Percentiles rank a stretch among this genome's conserved stretches.
phyloP scores from a whole-genome alignment of 2,797 vertebrate species.

The Labeo calbasu region DNA sequence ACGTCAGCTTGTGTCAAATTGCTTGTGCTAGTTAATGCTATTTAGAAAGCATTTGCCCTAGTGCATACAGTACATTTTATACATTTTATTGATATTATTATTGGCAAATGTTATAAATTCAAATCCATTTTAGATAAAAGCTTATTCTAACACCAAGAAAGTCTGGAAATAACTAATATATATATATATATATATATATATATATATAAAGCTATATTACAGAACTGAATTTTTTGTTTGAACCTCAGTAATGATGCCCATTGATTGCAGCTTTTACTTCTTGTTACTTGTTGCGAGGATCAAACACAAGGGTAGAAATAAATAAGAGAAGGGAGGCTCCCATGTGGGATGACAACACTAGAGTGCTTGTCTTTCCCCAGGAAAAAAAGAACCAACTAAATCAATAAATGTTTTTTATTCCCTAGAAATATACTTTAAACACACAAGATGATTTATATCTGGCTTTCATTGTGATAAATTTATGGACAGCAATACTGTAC shows the following conservation, averaged over 20 bases:
- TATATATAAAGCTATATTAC: too few relatives aligned
- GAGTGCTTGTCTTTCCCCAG: conserved; percentile 3
- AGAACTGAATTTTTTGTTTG: not conserved
- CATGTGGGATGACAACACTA: not conserved
- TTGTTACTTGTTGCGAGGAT: not conserved
- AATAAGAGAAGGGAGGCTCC: not conserved
- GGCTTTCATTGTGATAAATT: not conserved
- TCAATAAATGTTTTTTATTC: conserved; percentile 4
- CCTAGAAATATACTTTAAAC: conserved; percentile 4
- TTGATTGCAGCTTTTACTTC: not conserved
- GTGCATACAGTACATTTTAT: not conserved
- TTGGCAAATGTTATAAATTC: too few relatives aligned
- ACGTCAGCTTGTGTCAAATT: not conserved
- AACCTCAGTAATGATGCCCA: not conserved
- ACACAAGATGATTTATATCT: not conserved
- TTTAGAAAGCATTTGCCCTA: not conserved
- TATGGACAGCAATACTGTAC: not conserved
- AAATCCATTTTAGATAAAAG: too few relatives aligned
- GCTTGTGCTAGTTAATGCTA: not conserved
- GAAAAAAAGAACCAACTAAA: conserved; percentile 10
- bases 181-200: too few relatives aligned
- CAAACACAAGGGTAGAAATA: not conserved
- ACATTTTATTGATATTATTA: not conserved
- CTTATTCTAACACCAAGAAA: too few relatives aligned
- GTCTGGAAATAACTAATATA: too few relatives aligned